phyloP scores from a whole-genome alignment of 37 sponge, comb jelly and placozoan genomes.

The Cliona cf. orientalis region DNA sequence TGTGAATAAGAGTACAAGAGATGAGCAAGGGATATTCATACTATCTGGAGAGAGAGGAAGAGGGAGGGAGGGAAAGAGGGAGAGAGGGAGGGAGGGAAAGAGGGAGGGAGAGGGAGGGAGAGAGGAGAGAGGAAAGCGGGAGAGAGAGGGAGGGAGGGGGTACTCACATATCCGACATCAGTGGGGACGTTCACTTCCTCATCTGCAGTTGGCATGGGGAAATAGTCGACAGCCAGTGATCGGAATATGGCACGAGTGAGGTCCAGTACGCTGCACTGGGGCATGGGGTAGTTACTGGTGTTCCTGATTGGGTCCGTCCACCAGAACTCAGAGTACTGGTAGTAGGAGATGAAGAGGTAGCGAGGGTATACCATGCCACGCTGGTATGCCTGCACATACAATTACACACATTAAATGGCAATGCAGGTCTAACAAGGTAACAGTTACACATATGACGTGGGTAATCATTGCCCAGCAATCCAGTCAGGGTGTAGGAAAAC shows the following conservation, averaged over 20 bases:
- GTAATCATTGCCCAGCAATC: too few relatives aligned
- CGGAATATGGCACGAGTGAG: background rate
- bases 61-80: background rate
- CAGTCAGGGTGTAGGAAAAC: too few relatives aligned
- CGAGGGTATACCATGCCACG: constrained; percentile 45
- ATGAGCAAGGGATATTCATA: too few relatives aligned
- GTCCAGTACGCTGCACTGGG: constrained; percentile 5
- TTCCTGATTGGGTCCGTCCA: constrained; percentile 5
- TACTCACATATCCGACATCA: constrained; percentile 56
- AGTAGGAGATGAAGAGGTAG: constrained; percentile 48
- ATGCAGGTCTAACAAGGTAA: background rate
- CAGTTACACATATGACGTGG: too few relatives aligned
- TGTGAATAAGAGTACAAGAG: background rate
- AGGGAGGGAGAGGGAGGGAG: background rate
- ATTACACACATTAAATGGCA: background rate
- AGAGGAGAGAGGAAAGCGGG: background rate
- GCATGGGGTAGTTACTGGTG: background rate
- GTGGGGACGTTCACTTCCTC: constrained; percentile 19
- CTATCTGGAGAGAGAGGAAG: background rate
- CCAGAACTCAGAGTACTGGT: constrained; percentile 57
- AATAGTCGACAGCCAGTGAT: constrained; percentile 52
- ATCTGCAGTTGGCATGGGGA: constrained; percentile 18
- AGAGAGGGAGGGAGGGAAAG: background rate
- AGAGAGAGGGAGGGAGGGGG: background rate
- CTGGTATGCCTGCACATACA: constrained; percentile 14